A percentile compares a stretch with the other conserved stretches of the same genome.
Conservation (phyloP, 2,888 invertebrate species). For the Latrodectus elegans region DNA sequence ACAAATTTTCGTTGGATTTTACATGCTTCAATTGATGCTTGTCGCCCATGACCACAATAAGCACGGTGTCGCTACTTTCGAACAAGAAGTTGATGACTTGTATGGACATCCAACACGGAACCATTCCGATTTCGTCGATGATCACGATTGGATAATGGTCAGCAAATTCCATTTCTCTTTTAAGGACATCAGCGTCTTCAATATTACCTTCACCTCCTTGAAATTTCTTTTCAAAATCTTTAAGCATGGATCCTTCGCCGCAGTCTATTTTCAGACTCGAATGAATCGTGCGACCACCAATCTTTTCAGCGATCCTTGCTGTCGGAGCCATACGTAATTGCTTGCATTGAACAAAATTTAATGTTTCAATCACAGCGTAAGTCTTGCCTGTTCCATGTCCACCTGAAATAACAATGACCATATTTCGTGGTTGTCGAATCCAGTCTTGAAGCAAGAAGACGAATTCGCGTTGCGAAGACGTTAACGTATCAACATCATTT, state of each 20-base stretch:
- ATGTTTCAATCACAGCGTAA: background rate
- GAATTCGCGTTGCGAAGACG: slow-evolving; percentile 1
- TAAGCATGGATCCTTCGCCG: background rate
- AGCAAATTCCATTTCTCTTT: background rate
- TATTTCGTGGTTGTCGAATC: background rate
- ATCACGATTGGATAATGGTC: background rate
- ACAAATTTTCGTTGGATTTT: background rate
- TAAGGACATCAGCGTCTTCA: background rate
- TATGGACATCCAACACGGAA: background rate
- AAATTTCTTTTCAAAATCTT: background rate
- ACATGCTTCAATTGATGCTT: background rate
- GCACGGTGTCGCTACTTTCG: background rate
- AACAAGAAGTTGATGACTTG: background rate
- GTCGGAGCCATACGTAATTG: slow-evolving; percentile 17
- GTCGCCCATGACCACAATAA: background rate
- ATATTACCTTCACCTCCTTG: no score
- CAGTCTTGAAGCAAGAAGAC: background rate
- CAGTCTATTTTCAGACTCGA: background rate
- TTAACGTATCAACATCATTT: slow-evolving; percentile 4
- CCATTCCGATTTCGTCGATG: background rate
- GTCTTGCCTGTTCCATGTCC: slow-evolving; percentile 34
- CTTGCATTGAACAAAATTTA: background rate
- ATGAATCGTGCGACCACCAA: slow-evolving; percentile 14
- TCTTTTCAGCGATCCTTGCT: background rate
- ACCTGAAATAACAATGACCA: background rate